These are phyloP conservation scores for Drosophila teissieri DNA, from an alignment of 1,140 invertebrate genomes.

Conservation along the genomic window DNA sequence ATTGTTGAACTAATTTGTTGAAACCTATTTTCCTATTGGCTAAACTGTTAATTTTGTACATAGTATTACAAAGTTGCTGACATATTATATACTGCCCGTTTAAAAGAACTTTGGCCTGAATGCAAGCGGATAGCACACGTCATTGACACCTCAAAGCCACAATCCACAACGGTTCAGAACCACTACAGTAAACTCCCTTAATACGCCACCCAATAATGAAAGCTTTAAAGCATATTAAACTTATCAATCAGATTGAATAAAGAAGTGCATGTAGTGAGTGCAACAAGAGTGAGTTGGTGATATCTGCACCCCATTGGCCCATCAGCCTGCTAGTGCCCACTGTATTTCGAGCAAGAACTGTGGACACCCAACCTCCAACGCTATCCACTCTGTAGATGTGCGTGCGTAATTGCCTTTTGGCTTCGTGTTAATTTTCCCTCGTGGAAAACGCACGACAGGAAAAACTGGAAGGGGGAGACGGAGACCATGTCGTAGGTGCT, in stretches of 20 bases:
- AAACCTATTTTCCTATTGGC: too few species aligned
- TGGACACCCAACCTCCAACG: conserved; percentile 5
- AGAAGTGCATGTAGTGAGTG: background rate
- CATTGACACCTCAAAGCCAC: conserved; percentile 72
- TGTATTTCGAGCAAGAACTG: conserved; percentile 19
- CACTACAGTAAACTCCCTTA: conserved; percentile 10
- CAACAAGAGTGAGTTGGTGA: background rate
- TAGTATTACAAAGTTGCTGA: too few species aligned
- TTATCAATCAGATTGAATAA: background rate
- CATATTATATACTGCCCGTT: too few species aligned
- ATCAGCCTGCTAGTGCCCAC: conserved; percentile 5
- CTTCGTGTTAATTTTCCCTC: conserved; percentile 49
- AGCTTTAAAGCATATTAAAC: background rate
- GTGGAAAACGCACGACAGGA: conserved; percentile 45
- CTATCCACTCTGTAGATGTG: conserved; percentile 31
- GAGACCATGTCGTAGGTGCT: conserved; percentile 59
- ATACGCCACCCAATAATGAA: background rate
- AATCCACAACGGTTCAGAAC: conserved; percentile 18
- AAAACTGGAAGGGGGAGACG: conserved; percentile 8
- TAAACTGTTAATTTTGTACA: too few species aligned
- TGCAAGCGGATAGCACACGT: conserved; percentile 81
- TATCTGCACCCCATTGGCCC: background rate
- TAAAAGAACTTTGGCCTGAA: conserved; percentile 43
- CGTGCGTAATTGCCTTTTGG: conserved; percentile 73
- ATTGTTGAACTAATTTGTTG: background rate